A percentile compares a stretch with the other conserved stretches of the same genome.
These are phyloP conservation scores for Stigmatopora nigra DNA, from an alignment of 2,113 vertebrate genomes.

Conservation along the genomic window DNA sequence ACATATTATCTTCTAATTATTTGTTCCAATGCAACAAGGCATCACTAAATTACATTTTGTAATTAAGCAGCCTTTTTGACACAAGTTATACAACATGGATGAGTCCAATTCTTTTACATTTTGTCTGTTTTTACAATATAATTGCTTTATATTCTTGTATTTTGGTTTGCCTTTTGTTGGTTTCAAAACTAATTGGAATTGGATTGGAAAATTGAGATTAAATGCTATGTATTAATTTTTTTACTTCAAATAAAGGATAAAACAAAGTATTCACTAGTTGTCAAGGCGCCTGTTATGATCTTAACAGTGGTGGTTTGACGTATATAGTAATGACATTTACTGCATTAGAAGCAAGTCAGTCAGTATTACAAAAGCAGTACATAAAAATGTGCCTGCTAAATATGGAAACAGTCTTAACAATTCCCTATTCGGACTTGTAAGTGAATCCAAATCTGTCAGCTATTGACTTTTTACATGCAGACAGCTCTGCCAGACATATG, in stretches of 20 bases:
- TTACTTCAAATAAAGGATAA: not conserved
- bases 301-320: not conserved
- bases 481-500: conserved; percentile 15
- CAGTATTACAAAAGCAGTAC: conserved; percentile 21
- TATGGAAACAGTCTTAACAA: conserved; percentile 14
- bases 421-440: conserved; percentile 8
- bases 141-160: not conserved
- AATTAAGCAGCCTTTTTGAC: not conserved
- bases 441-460: conserved; percentile 18
- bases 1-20: not conserved
- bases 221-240: not conserved
- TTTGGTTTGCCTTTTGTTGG: not conserved
- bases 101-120: not conserved
- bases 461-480: conserved; percentile 1
- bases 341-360: conserved; percentile 1
- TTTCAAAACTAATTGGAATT: not conserved
- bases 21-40: not conserved
- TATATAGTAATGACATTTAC: not conserved
- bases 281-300: conserved; percentile 10
- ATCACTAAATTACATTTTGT: not conserved
- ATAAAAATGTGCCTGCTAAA: conserved; percentile 16
- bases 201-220: not conserved
- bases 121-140: not conserved
- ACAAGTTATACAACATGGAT: not conserved
- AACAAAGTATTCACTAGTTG: not conserved